Evolutionary conservation across 1,140 invertebrate species (phyloP).

Genomic region (Drosophila bocqueti): DNA sequence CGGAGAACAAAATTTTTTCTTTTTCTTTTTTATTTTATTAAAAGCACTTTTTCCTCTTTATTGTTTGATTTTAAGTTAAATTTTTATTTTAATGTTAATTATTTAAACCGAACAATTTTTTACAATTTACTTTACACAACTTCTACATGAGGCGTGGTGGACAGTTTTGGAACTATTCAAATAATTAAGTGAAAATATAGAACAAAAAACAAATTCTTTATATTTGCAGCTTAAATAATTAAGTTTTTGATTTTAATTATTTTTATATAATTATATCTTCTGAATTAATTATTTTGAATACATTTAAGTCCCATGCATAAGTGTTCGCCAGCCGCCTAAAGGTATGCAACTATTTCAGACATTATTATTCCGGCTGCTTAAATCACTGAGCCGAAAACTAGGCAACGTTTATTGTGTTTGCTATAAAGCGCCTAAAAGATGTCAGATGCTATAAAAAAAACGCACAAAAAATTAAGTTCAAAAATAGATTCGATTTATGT

Average conservation of each 20-base stretch:
- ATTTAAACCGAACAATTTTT: not conserved
- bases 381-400: slow-evolving; percentile 27
- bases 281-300: not conserved
- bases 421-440: slow-evolving; percentile 19
- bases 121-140: slow-evolving; percentile 5
- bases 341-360: slow-evolving; percentile 17
- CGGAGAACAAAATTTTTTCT: slow-evolving; percentile 27
- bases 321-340: not conserved
- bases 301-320: not conserved
- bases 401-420: slow-evolving; percentile 4
- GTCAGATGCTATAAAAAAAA: slow-evolving; percentile 16
- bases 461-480: not conserved
- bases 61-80: not conserved
- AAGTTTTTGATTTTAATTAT: no score
- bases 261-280: not conserved
- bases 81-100: not conserved
- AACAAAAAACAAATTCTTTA: not conserved
- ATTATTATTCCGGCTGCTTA: rapidly evolving
- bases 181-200: not conserved
- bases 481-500: slow-evolving; percentile 6
- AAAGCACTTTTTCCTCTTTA: not conserved
- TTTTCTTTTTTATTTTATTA: slow-evolving; percentile 3
- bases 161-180: not conserved
- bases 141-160: slow-evolving; percentile 9
- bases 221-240: not conserved